Evolutionary conservation across 1,140 invertebrate species (phyloP).

Genomic region (Gyrodactylus bullatarudis): DNA sequence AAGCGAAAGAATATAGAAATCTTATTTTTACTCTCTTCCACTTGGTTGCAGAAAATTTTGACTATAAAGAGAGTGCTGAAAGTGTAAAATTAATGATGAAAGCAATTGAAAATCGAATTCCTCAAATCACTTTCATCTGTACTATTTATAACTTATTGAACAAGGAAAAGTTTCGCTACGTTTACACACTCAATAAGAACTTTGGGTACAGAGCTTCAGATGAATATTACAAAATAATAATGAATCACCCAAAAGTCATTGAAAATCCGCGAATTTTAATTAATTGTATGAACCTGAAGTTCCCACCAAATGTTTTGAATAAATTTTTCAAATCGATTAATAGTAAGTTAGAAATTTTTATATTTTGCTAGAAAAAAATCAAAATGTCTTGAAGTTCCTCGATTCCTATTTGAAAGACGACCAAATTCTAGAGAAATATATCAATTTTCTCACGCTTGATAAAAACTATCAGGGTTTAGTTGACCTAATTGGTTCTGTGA

Average conservation of each 20-base stretch:
- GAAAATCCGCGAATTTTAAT: neutral
- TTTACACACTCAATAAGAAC: neutral
- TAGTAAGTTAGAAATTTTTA: neutral
- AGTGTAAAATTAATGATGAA: neutral
- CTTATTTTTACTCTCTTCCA: neutral
- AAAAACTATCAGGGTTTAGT: neutral
- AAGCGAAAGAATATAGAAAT: neutral
- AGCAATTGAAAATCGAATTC: neutral
- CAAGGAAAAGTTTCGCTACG: neutral
- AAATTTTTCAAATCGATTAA: neutral
- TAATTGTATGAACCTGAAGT: neutral
- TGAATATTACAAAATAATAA: neutral
- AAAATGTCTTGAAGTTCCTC: neutral
- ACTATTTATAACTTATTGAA: neutral
- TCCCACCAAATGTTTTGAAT: neutral
- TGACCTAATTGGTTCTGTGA: neutral
- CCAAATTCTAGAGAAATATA: neutral
- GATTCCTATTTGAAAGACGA: neutral
- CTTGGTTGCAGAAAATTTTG: neutral
- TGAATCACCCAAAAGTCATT: neutral
- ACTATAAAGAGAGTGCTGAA: neutral
- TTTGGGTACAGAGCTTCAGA: neutral
- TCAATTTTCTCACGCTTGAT: neutral
- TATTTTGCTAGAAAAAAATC: neutral
- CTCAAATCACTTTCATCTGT: neutral